Base-by-base conservation (phyloP, 1,140 invertebrate genomes). In the Zaprionus taronus region DNA sequence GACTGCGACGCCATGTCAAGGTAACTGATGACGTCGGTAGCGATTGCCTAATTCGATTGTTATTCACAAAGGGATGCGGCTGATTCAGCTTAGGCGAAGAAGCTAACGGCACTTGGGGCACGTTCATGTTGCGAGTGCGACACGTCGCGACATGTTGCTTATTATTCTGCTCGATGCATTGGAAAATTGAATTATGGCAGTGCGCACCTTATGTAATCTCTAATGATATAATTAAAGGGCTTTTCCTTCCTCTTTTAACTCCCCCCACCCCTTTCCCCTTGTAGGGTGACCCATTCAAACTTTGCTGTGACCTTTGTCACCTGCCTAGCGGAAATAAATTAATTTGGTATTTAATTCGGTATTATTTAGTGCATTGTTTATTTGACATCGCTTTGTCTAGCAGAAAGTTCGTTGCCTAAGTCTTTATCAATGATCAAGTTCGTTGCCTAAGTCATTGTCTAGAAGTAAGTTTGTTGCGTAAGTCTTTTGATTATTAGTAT, bases 31-130 rank as follows among this genome's bases (percentile, higher is more conserved):
- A 91, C 85, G 85, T 90, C 77, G 66, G 41, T 55, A 44, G 60
- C 83, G 83, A 89, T 90, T 90, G 85, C 85, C 85, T 90, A 90
- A 90, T 91, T 79, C 73, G 64, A 82, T 90, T 90, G 82, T 82
- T 91, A 91, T 91, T 90, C 86, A 79, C 67, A 75, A 90, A 90
- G 85, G 85, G 85, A 91, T 69, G 60, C 62, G 70, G 69, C 70
- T 90, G 85, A 90, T 68, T 90, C 85, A 90, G 57, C 77, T 41
- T 63, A 47, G 41, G 41, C 31, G 31, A 9, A 47, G 41, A n/a
- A 47, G 41, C 73, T 69, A 63, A 73, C 75, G 63, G 64, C 55
- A 38, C 14, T 61, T 28, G 62, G 63, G 44, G 12, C 60, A 47
- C 72, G 81, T 51, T 12, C 20, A 15, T 17, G 47, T 20, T 41